Percentiles rank a stretch among this genome's conserved stretches.
Evolutionary conservation across 2,888 invertebrate genomes (phyloP).

Genomic region (Tachina fera): DNA sequence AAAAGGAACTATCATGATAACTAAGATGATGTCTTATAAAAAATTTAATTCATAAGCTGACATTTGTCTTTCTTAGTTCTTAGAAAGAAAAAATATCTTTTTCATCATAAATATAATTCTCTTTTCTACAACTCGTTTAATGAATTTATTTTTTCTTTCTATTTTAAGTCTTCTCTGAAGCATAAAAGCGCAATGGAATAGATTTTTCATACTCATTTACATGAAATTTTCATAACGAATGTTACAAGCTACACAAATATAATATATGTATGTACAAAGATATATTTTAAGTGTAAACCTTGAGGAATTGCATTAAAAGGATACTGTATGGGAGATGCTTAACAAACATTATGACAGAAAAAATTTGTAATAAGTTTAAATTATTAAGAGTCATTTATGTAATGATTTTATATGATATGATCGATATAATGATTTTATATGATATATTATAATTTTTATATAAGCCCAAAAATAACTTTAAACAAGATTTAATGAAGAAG

Average conservation of each 20-base stretch:
- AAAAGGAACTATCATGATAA: conserved; percentile 30
- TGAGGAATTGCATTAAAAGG: conserved; percentile 44
- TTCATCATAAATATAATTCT: conserved; percentile 27
- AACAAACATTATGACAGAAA: conserved; percentile 21
- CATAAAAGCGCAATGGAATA: conserved; percentile 76
- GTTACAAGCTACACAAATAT: conserved; percentile 27
- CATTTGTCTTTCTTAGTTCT: conserved; percentile 77
- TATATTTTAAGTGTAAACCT: conserved; percentile 39
- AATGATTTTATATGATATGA: background rate
- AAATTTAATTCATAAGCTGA: conserved; percentile 81
- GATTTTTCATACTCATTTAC: conserved; percentile 82
- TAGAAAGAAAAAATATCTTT: too few relatives aligned
- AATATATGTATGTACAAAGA: background rate
- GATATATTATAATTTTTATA: background rate
- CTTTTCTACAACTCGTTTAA: conserved; percentile 20
- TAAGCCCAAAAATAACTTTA: background rate
- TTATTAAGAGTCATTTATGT: background rate
- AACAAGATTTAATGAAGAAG: background rate
- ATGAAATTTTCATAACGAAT: conserved; percentile 74
- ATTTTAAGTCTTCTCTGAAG: background rate
- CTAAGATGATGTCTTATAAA: conserved; percentile 42
- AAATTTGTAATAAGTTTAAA: conserved; percentile 7
- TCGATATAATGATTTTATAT: background rate
- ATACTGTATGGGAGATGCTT: conserved; percentile 18
- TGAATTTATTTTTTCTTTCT: background rate